Conservation (phyloP, 2,113 vertebrate species). For the Nestor notabilis region DNA sequence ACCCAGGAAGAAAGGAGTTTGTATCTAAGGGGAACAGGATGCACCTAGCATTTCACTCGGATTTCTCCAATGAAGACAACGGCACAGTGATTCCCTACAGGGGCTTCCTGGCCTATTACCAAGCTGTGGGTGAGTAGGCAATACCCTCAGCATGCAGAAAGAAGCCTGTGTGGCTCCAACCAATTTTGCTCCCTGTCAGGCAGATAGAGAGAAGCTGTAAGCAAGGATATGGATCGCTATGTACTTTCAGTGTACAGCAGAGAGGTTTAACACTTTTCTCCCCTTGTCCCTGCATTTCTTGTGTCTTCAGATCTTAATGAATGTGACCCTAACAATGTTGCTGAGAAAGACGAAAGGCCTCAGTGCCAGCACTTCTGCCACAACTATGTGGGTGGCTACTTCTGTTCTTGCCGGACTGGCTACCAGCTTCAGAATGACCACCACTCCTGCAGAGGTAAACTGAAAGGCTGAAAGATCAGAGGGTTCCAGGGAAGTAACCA, state of each 20-base stretch:
- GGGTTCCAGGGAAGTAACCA: neutral
- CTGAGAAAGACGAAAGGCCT: neutral
- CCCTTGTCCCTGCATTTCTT: neutral
- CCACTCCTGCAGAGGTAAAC: conserved; percentile 82
- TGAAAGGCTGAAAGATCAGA: neutral
- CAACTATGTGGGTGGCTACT: conserved; percentile 89
- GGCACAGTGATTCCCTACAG: conserved; percentile 73
- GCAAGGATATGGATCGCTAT: neutral
- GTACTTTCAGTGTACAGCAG: neutral
- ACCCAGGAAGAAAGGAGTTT: conserved; percentile 79
- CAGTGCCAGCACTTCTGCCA: conserved; percentile 89
- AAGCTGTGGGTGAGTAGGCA: conserved; percentile 82
- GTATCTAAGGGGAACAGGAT: conserved; percentile 83
- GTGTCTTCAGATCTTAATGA: conserved; percentile 73
- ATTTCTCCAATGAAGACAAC: conserved; percentile 85
- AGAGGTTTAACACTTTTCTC: neutral
- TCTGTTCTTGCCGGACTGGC: conserved; percentile 87
- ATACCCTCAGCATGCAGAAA: neutral
- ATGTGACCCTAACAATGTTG: conserved; percentile 42
- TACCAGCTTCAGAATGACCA: conserved; percentile 83
- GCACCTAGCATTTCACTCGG: conserved; percentile 81
- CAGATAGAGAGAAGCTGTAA: neutral
- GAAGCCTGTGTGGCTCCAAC: neutral
- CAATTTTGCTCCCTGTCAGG: neutral
- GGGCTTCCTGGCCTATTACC: conserved; percentile 89